These are phyloP conservation scores for Drosophila teissieri DNA, from an alignment of 1,140 invertebrate genomes.

Conservation along the genomic window DNA sequence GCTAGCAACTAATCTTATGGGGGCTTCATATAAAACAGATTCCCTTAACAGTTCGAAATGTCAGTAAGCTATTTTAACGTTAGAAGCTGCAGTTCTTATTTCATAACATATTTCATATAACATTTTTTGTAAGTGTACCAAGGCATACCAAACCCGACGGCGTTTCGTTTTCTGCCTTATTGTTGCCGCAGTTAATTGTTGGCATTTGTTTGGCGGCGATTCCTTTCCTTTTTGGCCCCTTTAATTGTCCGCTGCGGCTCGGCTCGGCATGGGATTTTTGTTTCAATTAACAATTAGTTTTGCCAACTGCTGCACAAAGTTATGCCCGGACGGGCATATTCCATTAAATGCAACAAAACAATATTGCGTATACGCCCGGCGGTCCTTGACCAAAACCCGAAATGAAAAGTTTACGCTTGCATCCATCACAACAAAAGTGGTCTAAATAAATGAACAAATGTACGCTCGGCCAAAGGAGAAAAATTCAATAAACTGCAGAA, in stretches of 20 bases:
- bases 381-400: conserved; percentile 13
- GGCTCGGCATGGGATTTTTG: conserved; percentile 51
- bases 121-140: not conserved
- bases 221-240: conserved; percentile 27
- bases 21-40: no score
- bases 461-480: conserved; percentile 1
- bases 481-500: conserved; percentile 37
- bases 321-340: conserved; percentile 39
- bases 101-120: no score
- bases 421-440: conserved; percentile 13
- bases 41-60: no score
- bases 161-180: conserved; percentile 46
- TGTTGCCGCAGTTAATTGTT: conserved; percentile 77
- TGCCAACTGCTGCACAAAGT: conserved; percentile 53
- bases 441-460: conserved; percentile 26
- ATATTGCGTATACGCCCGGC: conserved; percentile 45
- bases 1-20: no score
- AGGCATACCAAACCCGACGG: conserved; percentile 2
- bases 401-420: conserved; percentile 10
- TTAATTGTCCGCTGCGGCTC: conserved; percentile 36
- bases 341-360: conserved; percentile 68
- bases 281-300: conserved; percentile 80
- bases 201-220: conserved; percentile 70
- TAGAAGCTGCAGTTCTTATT: no score
- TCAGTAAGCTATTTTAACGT: no score